Evolutionary conservation across 2,113 vertebrate genomes (phyloP).

Genomic region (Ageneiosus marmoratus): DNA sequence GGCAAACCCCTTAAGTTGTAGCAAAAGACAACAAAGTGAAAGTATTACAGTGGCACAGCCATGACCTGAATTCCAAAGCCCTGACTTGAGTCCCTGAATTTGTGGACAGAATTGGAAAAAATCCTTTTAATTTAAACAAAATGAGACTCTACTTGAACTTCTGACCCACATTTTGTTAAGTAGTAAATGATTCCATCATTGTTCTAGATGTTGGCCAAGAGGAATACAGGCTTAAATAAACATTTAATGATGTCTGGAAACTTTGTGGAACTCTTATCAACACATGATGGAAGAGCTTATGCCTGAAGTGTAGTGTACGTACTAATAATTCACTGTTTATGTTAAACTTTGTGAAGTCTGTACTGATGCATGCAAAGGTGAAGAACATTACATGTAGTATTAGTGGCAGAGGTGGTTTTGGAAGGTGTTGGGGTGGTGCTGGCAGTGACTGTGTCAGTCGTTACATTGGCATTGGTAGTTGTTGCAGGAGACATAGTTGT

Average conservation of each 20-base stretch:
- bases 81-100: background rate
- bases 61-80: no score
- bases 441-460: background rate
- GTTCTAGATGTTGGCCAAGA: no score
- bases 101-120: background rate
- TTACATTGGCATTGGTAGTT: background rate
- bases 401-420: background rate
- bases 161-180: background rate
- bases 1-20: background rate
- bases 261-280: background rate
- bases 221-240: background rate
- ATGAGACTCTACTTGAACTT: background rate
- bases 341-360: background rate
- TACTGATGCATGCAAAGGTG: background rate
- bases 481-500: background rate
- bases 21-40: background rate
- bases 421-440: background rate
- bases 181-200: background rate
- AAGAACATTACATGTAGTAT: slow-evolving; percentile 21
- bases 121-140: no score
- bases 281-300: background rate
- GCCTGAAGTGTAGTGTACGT: background rate
- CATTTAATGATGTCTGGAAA: background rate
- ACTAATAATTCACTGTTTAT: background rate
- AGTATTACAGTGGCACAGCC: background rate